Percentiles rank a stretch among this genome's conserved stretches.
Evolutionary conservation across 2,113 vertebrate genomes (phyloP).

Genomic region (Silurus meridionalis): DNA sequence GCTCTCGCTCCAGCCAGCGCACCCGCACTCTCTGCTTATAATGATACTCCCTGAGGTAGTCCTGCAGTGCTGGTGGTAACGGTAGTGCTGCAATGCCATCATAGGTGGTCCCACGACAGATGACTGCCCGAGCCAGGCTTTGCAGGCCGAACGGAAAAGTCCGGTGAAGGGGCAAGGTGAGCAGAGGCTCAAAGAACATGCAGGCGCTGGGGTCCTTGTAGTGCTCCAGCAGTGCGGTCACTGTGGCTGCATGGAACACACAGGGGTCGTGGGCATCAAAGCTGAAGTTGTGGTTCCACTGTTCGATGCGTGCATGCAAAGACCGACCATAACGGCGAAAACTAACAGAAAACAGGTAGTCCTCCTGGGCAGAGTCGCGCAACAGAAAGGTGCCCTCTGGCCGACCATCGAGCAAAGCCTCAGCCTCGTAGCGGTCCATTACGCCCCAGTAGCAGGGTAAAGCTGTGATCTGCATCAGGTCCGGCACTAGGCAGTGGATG

Average conservation of each 20-base stretch:
- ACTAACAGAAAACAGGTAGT: constrained; percentile 99
- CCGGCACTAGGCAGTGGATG: constrained; percentile 97
- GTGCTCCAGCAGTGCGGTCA: constrained; percentile 95
- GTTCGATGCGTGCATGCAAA: constrained; percentile 94
- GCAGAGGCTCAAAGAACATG: constrained; percentile 99
- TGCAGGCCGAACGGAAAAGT: constrained; percentile 96
- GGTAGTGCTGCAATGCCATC: constrained; percentile 93
- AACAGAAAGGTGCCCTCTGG: constrained; percentile 98
- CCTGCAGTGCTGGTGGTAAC: constrained; percentile 90
- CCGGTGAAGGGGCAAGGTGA: constrained; percentile 93
- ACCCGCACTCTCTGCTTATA: constrained; percentile 99
- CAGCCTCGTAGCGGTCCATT: constrained; percentile 98
- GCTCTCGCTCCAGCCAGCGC: constrained; percentile 96
- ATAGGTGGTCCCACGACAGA: constrained; percentile 93
- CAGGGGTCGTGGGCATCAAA: constrained; percentile 97
- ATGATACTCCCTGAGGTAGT: constrained; percentile 99
- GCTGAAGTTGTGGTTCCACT: constrained; percentile 99
- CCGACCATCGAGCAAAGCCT: constrained; percentile 92
- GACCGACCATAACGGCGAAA: constrained; percentile 98
- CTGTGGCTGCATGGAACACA: constrained; percentile 97
- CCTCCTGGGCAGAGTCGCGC: constrained; percentile 97
- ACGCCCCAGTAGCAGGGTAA: constrained; percentile 98
- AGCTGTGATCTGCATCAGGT: constrained; percentile 90
- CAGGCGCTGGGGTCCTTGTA: constrained; percentile 98
- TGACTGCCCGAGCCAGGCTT: constrained; percentile 92